Base-by-base conservation (phyloP, 2,113 vertebrate species). In the Albula glossodonta region DNA sequence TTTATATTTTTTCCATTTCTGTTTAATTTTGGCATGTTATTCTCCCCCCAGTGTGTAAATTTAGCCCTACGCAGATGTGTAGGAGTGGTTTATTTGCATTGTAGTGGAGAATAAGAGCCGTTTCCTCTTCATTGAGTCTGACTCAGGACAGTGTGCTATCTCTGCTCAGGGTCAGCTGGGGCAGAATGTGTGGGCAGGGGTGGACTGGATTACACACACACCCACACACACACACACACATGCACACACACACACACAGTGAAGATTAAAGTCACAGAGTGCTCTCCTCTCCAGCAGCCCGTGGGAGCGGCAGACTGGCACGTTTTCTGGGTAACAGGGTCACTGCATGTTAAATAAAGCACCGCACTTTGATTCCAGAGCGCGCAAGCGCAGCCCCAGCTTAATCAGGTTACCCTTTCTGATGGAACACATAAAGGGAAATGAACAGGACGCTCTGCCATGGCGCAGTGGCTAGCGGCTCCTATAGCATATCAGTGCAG, bases 281-380 rank as follows among this genome's bases (percentile, higher is more conserved):
- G 79, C 89, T 87, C 81, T 86, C 84, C 79, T 0, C 81, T 86
- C 84, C 79, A 0, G 0, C 81, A 70, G 70, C 86, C 87, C 83
- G 85, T 89, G 81, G 87, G 83, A 90, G 85, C 79, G 80, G 82
- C 82, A 84, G 82, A 52, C 88, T 85, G 84, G 84, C 89, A 80
- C 83, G 88, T 89, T 92, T 88, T 25, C 88, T 52, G 6, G 82
- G 81, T 89, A 92, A 90, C 87, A 87, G 89, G 88, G 88, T 89
- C 87, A 87, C 88, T 89, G 83, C 85, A 88, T 88, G 90, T 88
- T 88, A 84, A 63, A 89, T 93, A 87, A 89, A 87, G 88, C 88
- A 91, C 88, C 84, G 87, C 88, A 63, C 88, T 87, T 88, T 31
- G 4, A 49, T 85, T 56, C 77, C 70, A 5, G 12, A 48, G 11